Evolutionary conservation across 2,888 invertebrate genomes (phyloP), one percentile per base, ranked within the genome.

Genomic region (Dyspetes luteomarginatus): DNA sequence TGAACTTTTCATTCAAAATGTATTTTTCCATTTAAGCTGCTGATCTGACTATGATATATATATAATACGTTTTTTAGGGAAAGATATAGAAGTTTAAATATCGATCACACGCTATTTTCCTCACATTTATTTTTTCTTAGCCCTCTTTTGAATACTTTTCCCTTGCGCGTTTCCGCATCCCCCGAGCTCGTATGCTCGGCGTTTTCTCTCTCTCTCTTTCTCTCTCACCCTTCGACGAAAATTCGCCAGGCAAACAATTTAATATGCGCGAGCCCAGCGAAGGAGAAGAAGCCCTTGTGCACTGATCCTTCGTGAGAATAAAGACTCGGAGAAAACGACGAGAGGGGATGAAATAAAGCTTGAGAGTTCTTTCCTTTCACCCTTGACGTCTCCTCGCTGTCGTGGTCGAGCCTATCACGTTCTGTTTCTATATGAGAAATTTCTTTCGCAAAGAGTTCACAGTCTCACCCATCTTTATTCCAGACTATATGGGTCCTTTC

Each of bases 191-290:
- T n/a, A n/a, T n/a, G n/a, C n/a, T n/a, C n/a, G n/a, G n/a, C n/a
- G n/a, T n/a, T n/a, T 55, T 72, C 62, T 52, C 77, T 60, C 55
- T 50, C 67, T 30, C 24, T 65, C 45, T 65, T 48, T 56, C 30
- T 65, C 48, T 43, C 56, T 19, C 73, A 45, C 80, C 85, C 83
- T 82, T 83, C 75, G 79, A 75, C 60, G 71, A 78, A 26, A 76
- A 76, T 84, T 69, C 50, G 45, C 80, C 84, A 56, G 84, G 83
- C 86, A 88, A 87, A 89, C 89, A 88, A 89, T 89, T 89, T 89
- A 89, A 89, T 89, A 89, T 89, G 89, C 88, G 86, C 84, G 74
- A 82, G 81, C 81, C 73, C 58, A 81, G 77, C 60, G 62, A 64
- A 19, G 55, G 67, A 15, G 73, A 71, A 24, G 12, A 24, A 50